A percentile compares a stretch with the other conserved stretches of the same genome.
phyloP scores from a whole-genome alignment of 2,113 vertebrate species.

The Pristiophorus japonicus region DNA sequence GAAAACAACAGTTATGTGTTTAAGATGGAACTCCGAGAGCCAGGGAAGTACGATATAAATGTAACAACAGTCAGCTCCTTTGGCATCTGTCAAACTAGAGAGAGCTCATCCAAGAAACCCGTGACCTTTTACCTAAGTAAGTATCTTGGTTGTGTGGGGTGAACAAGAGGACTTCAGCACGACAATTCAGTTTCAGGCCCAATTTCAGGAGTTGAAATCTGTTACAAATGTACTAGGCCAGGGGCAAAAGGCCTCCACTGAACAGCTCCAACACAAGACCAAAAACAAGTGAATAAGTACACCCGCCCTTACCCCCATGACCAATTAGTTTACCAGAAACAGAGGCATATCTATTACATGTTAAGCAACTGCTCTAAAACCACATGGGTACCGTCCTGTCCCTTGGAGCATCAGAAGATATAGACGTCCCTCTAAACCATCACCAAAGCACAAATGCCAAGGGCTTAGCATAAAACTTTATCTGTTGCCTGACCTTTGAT shows the following conservation, averaged over 20 bases:
- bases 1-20: constrained; percentile 85
- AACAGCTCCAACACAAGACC: background rate
- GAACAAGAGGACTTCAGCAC: background rate
- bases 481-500: background rate
- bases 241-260: background rate
- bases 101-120: constrained; percentile 66
- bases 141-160: constrained; percentile 45
- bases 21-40: constrained; percentile 71
- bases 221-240: background rate
- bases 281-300: background rate
- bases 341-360: background rate
- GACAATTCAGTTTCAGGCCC: background rate
- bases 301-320: background rate
- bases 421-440: background rate
- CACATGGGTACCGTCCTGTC: background rate
- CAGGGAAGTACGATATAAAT: constrained; percentile 74
- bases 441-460: background rate
- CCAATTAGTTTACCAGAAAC: background rate
- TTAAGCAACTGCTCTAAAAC: background rate
- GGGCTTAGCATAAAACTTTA: background rate
- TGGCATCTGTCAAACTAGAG: constrained; percentile 74
- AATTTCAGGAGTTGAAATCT: background rate
- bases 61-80: constrained; percentile 77
- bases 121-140: constrained; percentile 88
- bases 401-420: background rate